Base-by-base conservation (phyloP, 2,113 vertebrate genomes). In the Laterallus jamaicensis region DNA sequence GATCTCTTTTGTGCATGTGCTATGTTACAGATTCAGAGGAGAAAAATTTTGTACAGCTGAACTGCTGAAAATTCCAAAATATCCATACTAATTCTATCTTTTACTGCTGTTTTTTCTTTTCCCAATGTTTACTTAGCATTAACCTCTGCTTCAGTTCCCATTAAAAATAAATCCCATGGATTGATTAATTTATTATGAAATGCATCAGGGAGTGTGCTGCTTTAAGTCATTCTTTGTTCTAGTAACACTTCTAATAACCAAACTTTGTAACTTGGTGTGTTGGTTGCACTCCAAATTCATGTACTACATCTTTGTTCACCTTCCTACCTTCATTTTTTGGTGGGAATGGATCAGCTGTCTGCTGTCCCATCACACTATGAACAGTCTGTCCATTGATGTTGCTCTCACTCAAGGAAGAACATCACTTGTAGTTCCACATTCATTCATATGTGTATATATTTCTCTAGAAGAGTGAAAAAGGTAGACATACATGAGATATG, bases 401-500 rank as follows among this genome's bases (percentile, higher is more conserved):
- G 11, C 6, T 74, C 11, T 49, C 11, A 47, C 6, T 58, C 11
- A 26, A 63, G 29, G 25, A 6, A 58, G 47, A 37, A 26, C 62
- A 5, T 47, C 8, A 2, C 5, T 9, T 35, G 3, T 16, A 58
- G 15, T 47, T 21, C n/a, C 9, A 6, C 55, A 4, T 20, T 32
- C 6, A 11, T 75, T 22, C 2, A 7, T 11, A 13, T 31, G 3
- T 9, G 11, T 19, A 12, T n/a, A 1, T 7, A 10, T 75, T 75
- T 52, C 10, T 12, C 13, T 55, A 4, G 4, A 21, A 50, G 21
- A 49, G 40, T 39, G 29, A 56, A 28, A 35, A 71, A 73, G 4
- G 29, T 20, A 7, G 8, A 15, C 1, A 3, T 0, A 13, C 21
- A 7, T 0, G 9, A 66, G 19, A 15, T 8, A 22, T 54, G 12